Conservation (phyloP, 2,888 invertebrate species). For the Oscheius sp. region DNA sequence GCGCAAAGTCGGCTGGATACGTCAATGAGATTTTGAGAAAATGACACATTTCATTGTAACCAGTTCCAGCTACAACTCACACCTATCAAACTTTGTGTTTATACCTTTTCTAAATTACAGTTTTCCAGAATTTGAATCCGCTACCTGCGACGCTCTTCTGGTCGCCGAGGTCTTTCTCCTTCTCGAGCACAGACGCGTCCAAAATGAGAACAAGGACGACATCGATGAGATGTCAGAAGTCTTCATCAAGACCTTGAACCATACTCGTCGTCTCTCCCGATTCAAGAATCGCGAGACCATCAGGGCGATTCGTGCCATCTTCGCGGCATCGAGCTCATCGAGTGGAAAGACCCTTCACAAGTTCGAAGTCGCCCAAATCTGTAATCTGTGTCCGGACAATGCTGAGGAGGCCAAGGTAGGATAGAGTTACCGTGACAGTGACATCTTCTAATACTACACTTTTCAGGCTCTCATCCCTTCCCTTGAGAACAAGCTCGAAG, state of each 20-base stretch:
- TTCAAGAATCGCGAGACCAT: conserved; percentile 99
- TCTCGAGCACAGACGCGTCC: conserved; percentile 93
- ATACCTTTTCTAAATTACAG: too few relatives aligned
- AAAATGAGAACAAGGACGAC: conserved; percentile 97
- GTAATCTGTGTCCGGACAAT: conserved; percentile 97
- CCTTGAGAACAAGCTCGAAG: conserved; percentile 94
- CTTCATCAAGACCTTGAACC: conserved; percentile 95
- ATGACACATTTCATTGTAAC: too few relatives aligned
- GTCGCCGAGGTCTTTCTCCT: conserved; percentile 85
- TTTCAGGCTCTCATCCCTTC: conserved; percentile 59
- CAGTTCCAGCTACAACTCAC: too few relatives aligned
- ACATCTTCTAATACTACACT: too few relatives aligned
- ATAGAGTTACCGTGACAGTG: not conserved
- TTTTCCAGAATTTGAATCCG: conserved; percentile 91
- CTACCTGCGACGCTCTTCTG: conserved; percentile 86
- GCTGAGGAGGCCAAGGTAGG: conserved; percentile 91
- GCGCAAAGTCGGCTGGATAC: too few relatives aligned
- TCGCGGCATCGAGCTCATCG: conserved; percentile 36
- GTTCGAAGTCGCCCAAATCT: conserved; percentile 95
- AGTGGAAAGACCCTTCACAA: conserved; percentile 86
- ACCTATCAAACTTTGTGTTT: too few relatives aligned
- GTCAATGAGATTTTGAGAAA: too few relatives aligned
- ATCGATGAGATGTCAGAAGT: conserved; percentile 95
- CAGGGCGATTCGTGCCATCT: conserved; percentile 86
- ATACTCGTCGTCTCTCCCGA: conserved; percentile 93